A percentile compares a stretch with the other conserved stretches of the same genome.
phyloP scores from a whole-genome alignment of 2,113 vertebrate species.

The Thunnus maccoyii region DNA sequence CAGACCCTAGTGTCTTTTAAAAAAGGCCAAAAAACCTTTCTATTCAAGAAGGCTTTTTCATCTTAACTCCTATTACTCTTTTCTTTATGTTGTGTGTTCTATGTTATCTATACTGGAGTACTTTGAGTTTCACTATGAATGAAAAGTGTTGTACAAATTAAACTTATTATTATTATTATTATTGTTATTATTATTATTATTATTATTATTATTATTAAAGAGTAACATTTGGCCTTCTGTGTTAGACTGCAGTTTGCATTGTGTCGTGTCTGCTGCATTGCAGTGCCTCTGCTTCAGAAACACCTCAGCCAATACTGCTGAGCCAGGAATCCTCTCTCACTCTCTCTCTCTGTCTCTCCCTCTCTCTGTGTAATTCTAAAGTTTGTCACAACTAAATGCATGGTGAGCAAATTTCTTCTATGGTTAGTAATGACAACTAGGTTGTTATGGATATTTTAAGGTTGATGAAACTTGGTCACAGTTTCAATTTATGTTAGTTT shows the following conservation, averaged over 20 bases:
- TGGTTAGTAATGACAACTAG: not conserved
- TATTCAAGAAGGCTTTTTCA: no score
- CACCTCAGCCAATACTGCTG: slow-evolving; percentile 33
- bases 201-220: no score
- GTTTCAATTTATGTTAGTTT: not conserved
- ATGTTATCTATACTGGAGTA: no score
- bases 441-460: not conserved
- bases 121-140: no score
- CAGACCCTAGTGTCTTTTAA: no score
- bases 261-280: slow-evolving; percentile 40
- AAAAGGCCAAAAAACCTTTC: no score
- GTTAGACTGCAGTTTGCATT: slow-evolving; percentile 6
- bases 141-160: no score
- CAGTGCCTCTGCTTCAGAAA: slow-evolving; percentile 46
- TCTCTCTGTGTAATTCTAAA: not conserved
- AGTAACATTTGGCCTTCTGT: not conserved
- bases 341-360: not conserved
- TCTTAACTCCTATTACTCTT: no score
- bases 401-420: not conserved
- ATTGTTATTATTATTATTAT: no score
- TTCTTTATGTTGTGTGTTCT: no score
- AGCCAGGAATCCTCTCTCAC: slow-evolving; percentile 23
- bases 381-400: slow-evolving; percentile 11
- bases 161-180: no score
- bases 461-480: not conserved